Evolutionary conservation across 2,797 vertebrate species (phyloP).

Genomic region (Philypnodon macrostomus): DNA sequence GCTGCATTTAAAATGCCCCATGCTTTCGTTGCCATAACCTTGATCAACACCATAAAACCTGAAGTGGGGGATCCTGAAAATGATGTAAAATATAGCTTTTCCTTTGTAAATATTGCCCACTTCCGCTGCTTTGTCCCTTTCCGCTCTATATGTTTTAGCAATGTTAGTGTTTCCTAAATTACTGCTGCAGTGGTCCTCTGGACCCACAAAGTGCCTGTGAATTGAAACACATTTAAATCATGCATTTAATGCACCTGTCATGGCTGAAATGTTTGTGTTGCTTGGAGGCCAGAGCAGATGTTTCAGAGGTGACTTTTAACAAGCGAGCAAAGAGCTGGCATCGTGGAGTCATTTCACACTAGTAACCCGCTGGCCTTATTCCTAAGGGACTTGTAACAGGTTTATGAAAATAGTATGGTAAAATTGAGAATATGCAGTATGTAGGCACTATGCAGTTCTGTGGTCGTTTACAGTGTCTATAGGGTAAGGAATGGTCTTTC

Average conservation of each 20-base stretch:
- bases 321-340: slow-evolving; percentile 21
- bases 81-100: slow-evolving; percentile 24
- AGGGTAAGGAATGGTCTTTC: no score
- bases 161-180: slow-evolving; percentile 47
- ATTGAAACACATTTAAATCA: slow-evolving; percentile 51
- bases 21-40: slow-evolving; percentile 7
- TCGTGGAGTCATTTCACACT: slow-evolving; percentile 28
- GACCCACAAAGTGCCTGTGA: slow-evolving; percentile 47
- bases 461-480: neutral
- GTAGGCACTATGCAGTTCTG: neutral
- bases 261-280: slow-evolving; percentile 31
- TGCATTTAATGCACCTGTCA: slow-evolving; percentile 61
- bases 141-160: slow-evolving; percentile 35
- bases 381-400: slow-evolving; percentile 29
- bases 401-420: slow-evolving; percentile 24
- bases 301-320: slow-evolving; percentile 31
- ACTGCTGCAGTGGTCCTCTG: slow-evolving; percentile 31
- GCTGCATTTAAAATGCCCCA: slow-evolving; percentile 1
- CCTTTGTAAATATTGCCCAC: slow-evolving; percentile 34
- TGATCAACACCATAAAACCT: slow-evolving; percentile 26
- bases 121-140: slow-evolving; percentile 29
- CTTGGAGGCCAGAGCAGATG: slow-evolving; percentile 54
- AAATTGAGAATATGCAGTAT: slow-evolving; percentile 9
- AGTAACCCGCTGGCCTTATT: slow-evolving; percentile 9
- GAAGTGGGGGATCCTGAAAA: slow-evolving; percentile 17